phyloP scores from a whole-genome alignment of 2,797 vertebrate genomes.

The Microctenopoma stevenorrisi region DNA sequence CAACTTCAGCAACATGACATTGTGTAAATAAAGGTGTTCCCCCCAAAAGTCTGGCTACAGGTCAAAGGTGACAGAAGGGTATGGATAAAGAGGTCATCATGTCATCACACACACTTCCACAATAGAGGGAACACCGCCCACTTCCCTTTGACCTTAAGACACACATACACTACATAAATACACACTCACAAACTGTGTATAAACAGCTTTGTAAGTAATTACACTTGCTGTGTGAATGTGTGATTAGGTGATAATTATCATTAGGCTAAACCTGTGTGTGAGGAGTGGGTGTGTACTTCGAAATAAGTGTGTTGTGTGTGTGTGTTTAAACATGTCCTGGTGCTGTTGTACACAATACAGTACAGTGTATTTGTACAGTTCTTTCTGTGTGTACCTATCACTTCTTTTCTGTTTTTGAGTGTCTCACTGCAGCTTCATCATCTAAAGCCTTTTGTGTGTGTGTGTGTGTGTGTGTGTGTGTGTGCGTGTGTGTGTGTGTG shows the following conservation, averaged over 20 bases:
- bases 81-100: slow-evolving; percentile 55
- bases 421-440: slow-evolving; percentile 41
- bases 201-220: slow-evolving; percentile 56
- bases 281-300: neutral
- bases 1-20: slow-evolving; percentile 2
- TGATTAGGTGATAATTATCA: slow-evolving; percentile 66
- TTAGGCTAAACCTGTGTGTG: slow-evolving; percentile 48
- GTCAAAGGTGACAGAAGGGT: slow-evolving; percentile 50
- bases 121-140: slow-evolving; percentile 40
- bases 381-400: slow-evolving; percentile 6
- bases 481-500: neutral
- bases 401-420: slow-evolving; percentile 37
- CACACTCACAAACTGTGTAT: slow-evolving; percentile 16
- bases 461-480: slow-evolving; percentile 10
- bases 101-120: slow-evolving; percentile 76
- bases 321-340: neutral
- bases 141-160: slow-evolving; percentile 61
- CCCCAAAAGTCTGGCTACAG: slow-evolving; percentile 22
- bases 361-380: neutral
- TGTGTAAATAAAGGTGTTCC: slow-evolving; percentile 9
- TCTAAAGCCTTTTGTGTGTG: slow-evolving; percentile 30
- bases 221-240: slow-evolving; percentile 33
- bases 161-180: slow-evolving; percentile 13
- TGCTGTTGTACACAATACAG: neutral
- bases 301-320: slow-evolving; percentile 9